These are phyloP conservation scores for Panthera uncia DNA, from an alignment of 2,113 vertebrate species.

Conservation along the genomic window DNA sequence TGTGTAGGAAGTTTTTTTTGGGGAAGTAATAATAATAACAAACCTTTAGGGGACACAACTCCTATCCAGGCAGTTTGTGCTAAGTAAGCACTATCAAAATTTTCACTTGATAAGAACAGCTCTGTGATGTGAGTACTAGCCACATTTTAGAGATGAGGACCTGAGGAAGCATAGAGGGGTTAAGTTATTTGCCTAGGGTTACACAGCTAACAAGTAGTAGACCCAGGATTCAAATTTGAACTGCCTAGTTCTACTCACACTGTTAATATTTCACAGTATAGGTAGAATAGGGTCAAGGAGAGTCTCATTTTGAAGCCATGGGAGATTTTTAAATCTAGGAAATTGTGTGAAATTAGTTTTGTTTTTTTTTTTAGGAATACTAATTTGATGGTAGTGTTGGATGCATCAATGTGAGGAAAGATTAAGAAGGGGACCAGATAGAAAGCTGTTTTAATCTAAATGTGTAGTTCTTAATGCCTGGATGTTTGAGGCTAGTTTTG, in stretches of 20 bases:
- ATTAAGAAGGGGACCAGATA: background rate
- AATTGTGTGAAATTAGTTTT: background rate
- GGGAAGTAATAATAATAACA: background rate
- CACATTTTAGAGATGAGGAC: background rate
- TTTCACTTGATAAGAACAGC: background rate
- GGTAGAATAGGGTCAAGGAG: background rate
- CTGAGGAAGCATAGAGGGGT: background rate
- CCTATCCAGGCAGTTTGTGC: background rate
- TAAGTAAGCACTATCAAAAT: background rate
- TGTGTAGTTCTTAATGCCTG: background rate
- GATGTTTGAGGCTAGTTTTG: background rate
- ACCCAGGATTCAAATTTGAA: background rate
- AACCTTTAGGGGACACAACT: background rate
- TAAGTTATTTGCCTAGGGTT: background rate
- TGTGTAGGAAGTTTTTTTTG: background rate
- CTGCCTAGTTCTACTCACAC: background rate
- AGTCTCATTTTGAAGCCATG: background rate
- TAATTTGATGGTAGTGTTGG: background rate
- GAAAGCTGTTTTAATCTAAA: background rate
- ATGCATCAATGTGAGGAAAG: background rate
- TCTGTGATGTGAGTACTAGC: background rate
- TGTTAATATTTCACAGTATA: background rate
- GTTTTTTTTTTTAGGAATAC: background rate
- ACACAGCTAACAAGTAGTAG: background rate
- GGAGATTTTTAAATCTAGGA: background rate